Base-by-base conservation (phyloP, 92 coral and sea anemone genomes). In the Galaxea fascicularis region DNA sequence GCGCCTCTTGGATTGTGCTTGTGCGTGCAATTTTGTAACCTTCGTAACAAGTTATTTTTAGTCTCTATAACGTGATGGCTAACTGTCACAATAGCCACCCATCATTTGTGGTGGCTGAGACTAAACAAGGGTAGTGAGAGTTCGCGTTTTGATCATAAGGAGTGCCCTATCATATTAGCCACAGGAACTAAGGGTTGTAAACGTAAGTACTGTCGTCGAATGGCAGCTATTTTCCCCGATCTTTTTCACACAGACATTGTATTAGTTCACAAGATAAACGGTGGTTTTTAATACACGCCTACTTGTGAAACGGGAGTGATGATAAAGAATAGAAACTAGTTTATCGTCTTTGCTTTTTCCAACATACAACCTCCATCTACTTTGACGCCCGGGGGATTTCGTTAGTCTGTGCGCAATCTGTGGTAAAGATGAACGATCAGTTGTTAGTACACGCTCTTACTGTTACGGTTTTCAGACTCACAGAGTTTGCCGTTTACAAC, bases 41-140 rank as follows among this genome's bases (percentile, higher is more conserved):
- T 56, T 62, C 8, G 56, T 45, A 77, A 41, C 24, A 18, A 22
- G 4, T 44, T 77, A 77, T 79, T 66, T 79, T 79, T 79, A 66
- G 84, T 45, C 26, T 65, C 11, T 45, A 3, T 62, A 27, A 39
- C 27, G 17, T 63, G 24, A 45, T 67, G 25, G 58, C 10, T 17
- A 29, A 18, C 73, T 67, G 51, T 15, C 25, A 67, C 16, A 16
- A 27, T n/a, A 16, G 24, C 22, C 24, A 16, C 62, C 5, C 20
- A 0, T 12, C 17, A 26, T 1, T 65, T 15, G 17, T 3, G 9
- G 10, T 26, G 31, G 25, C 0, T 27, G 41, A 27, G 18, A 15
- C 49, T 20, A 67, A 31, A 17, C 7, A 31, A 9, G 25, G 20
- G 73, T 27, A 31, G 17, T 67, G 73, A 67, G 73, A 67, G 16